These are phyloP conservation scores for Graphium colonna DNA, from an alignment of 2,888 invertebrate genomes.

Conservation along the genomic window DNA sequence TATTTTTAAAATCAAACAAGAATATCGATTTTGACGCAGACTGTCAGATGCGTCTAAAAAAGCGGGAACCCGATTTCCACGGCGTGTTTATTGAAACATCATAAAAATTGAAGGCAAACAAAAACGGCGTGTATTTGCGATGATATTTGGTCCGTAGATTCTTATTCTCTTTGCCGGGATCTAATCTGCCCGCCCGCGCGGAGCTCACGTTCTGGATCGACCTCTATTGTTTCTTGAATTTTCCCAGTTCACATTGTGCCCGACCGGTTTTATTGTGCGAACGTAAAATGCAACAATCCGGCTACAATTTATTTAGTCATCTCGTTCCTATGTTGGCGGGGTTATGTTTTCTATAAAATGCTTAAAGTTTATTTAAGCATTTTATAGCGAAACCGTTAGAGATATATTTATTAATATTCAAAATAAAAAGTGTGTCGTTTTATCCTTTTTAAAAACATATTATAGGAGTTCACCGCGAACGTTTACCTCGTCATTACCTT, in stretches of 20 bases:
- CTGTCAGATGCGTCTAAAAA: slow-evolving; percentile 1
- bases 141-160: slow-evolving; percentile 60
- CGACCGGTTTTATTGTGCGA: slow-evolving; percentile 13
- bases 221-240: slow-evolving; percentile 68
- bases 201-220: slow-evolving; percentile 62
- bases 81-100: slow-evolving; percentile 51
- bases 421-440: no score
- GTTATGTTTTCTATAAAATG: neutral
- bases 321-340: slow-evolving; percentile 25
- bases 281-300: slow-evolving; percentile 11
- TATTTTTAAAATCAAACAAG: neutral
- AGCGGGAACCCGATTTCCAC: slow-evolving; percentile 30
- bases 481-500: no score
- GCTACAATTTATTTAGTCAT: slow-evolving; percentile 10
- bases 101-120: slow-evolving; percentile 75
- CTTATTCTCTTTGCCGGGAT: slow-evolving; percentile 63
- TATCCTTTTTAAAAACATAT: no score
- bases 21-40: neutral
- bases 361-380: no score
- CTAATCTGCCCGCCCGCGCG: slow-evolving; percentile 62
- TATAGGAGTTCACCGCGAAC: no score
- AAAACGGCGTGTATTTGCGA: slow-evolving; percentile 59
- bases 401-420: no score
- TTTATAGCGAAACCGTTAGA: no score
- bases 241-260: slow-evolving; percentile 35